These are phyloP conservation scores for Cephus rjabovi DNA, from an alignment of 2,888 invertebrate species.

Conservation along the genomic window DNA sequence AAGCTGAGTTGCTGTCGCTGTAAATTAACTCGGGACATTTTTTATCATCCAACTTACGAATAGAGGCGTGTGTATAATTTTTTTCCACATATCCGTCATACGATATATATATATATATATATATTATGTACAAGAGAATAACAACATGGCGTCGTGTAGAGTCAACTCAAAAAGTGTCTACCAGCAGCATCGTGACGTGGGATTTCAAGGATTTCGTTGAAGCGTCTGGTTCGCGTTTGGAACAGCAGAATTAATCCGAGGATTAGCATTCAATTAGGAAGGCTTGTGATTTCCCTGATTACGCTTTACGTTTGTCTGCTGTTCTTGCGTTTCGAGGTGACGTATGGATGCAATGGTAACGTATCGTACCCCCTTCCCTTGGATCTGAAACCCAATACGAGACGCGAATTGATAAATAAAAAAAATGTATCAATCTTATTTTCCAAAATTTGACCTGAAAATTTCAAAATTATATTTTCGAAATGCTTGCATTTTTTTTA, in stretches of 20 bases:
- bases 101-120: neutral
- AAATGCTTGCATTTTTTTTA: no score
- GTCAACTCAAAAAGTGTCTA: neutral
- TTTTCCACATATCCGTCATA: neutral
- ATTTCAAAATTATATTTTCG: neutral
- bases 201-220: constrained; percentile 15
- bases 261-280: constrained; percentile 33
- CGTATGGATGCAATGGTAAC: neutral
- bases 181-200: neutral
- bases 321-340: neutral
- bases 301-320: constrained; percentile 27
- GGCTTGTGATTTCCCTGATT: constrained; percentile 32
- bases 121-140: neutral
- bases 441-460: neutral
- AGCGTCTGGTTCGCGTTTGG: constrained; percentile 18
- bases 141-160: neutral
- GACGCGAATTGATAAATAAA: neutral
- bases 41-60: neutral
- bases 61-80: neutral
- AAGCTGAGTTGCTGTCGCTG: neutral
- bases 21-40: neutral
- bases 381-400: neutral
- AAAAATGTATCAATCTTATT: neutral
- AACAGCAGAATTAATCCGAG: constrained; percentile 24
- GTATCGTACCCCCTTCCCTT: neutral